Evolutionary conservation across 2,113 vertebrate genomes (phyloP).

Genomic region (Bubo blakistoni): DNA sequence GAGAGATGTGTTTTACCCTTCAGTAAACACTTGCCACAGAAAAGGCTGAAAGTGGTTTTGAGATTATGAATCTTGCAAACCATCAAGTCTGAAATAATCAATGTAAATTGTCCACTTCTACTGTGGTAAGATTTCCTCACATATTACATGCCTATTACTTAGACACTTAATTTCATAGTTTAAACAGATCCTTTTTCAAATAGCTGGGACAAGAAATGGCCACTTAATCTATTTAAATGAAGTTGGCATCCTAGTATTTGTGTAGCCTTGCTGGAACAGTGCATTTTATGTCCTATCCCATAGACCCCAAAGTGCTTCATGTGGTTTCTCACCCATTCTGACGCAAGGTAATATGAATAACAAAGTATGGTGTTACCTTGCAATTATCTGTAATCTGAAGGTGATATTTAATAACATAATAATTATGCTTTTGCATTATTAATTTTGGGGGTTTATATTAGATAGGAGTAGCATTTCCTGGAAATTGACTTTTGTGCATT

Average conservation of each 20-base stretch:
- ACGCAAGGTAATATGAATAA: not conserved
- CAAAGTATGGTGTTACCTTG: not conserved
- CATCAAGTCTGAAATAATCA: not conserved
- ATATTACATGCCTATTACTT: not conserved
- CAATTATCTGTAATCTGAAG: not conserved
- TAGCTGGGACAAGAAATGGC: not conserved
- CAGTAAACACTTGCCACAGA: not conserved
- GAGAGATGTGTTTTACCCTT: not conserved
- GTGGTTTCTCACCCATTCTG: not conserved
- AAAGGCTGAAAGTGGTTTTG: not conserved
- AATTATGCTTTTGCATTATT: not conserved
- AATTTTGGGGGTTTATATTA: not conserved
- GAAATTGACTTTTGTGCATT: not conserved
- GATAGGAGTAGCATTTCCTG: not conserved
- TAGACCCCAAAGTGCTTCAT: not conserved
- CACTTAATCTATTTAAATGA: not conserved
- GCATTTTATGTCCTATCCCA: not conserved
- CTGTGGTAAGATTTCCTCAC: not conserved
- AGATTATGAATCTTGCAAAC: not conserved
- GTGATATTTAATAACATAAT: not conserved
- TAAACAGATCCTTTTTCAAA: not conserved
- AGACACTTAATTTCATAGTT: not conserved
- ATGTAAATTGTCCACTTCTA: not conserved
- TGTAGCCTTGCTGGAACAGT: not conserved
- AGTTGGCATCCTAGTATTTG: not conserved